Conservation (phyloP, 2,113 vertebrate species). For the Athene noctua region DNA sequence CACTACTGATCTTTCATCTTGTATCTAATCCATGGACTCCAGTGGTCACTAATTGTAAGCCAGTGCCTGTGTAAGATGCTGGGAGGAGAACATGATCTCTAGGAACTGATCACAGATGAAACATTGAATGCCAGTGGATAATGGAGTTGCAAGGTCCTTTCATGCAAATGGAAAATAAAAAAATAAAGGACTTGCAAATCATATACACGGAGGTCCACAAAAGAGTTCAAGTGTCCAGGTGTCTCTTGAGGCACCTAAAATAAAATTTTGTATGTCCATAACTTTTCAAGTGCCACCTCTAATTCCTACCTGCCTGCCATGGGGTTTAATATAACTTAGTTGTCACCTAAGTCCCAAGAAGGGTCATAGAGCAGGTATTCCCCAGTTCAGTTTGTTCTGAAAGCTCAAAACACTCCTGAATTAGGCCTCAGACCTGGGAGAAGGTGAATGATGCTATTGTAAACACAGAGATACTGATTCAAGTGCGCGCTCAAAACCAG, state of each 20-base stretch:
- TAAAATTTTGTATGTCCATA: neutral
- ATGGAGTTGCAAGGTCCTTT: neutral
- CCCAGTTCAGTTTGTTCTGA: neutral
- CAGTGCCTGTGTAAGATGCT: neutral
- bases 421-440: no score
- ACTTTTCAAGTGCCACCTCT: neutral
- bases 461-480: neutral
- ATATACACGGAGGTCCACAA: neutral
- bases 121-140: fast-evolving
- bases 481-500: neutral
- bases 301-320: neutral
- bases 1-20: neutral
- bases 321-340: neutral
- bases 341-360: neutral
- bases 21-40: neutral
- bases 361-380: neutral
- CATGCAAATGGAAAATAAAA: neutral
- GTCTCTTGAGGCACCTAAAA: neutral
- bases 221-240: neutral
- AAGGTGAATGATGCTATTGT: neutral
- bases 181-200: neutral
- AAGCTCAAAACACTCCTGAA: neutral
- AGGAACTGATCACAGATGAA: neutral
- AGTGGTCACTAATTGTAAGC: neutral
- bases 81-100: neutral